A percentile compares a stretch with the other conserved stretches of the same genome.
Evolutionary conservation across 2,888 invertebrate genomes (phyloP).

Genomic region (Ypsolopha sequella): DNA sequence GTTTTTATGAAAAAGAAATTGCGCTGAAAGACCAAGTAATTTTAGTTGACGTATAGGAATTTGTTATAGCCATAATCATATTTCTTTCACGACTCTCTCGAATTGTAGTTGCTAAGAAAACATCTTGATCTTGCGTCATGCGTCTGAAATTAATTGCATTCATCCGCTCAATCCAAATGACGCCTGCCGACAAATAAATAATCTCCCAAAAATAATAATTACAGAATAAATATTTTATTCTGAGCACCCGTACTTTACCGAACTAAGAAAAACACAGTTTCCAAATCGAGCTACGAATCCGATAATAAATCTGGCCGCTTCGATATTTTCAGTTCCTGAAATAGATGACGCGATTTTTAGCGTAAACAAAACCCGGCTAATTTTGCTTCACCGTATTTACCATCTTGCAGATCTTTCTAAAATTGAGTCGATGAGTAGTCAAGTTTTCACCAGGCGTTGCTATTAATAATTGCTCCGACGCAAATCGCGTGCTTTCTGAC

Average conservation of each 20-base stretch:
- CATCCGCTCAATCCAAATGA: slow-evolving; percentile 52
- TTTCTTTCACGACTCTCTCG: slow-evolving; percentile 9
- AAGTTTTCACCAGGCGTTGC: slow-evolving; percentile 56
- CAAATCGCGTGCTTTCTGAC: slow-evolving; percentile 57
- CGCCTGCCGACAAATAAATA: slow-evolving; percentile 49
- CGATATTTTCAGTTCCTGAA: slow-evolving; percentile 20
- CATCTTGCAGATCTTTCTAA: slow-evolving; percentile 49
- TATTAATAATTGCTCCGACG: slow-evolving; percentile 59
- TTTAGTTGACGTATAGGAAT: slow-evolving; percentile 3
- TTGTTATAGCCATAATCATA: slow-evolving; percentile 2
- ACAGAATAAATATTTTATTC: slow-evolving; percentile 46
- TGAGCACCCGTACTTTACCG: slow-evolving; percentile 40
- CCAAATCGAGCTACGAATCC: slow-evolving; percentile 45
- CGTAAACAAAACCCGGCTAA: slow-evolving; percentile 48
- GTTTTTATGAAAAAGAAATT: no score
- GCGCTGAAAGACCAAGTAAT: no score
- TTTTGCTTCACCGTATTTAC: slow-evolving; percentile 60
- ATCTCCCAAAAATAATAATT: slow-evolving; percentile 49
- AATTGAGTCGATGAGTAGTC: slow-evolving; percentile 58
- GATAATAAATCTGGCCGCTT: slow-evolving; percentile 49
- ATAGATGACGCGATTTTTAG: slow-evolving; percentile 32
- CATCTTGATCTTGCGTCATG: slow-evolving; percentile 56
- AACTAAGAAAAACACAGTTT: slow-evolving; percentile 53
- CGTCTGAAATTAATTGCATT: slow-evolving; percentile 53
- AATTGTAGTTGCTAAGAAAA: slow-evolving; percentile 31